Base-by-base conservation (phyloP, 1,140 invertebrate genomes). In the Tachypleus tridentatus region DNA sequence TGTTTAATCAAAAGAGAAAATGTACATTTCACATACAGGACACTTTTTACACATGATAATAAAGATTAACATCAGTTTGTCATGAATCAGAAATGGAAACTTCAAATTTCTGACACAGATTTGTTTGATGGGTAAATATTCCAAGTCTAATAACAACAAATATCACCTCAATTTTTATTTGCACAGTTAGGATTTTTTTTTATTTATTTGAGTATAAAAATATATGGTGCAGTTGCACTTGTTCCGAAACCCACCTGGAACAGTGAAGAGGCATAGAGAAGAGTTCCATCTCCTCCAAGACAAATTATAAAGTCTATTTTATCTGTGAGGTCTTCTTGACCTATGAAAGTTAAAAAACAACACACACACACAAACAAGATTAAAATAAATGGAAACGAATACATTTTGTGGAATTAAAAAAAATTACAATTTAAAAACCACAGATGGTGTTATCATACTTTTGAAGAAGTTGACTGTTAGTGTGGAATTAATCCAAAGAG, bases 261-360 rank as follows among this genome's bases (percentile, higher is more conserved):
- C 8, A 98, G 78, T 9, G 93, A 85, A 71, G 92, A 94, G 56
- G 94, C 94, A 75, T 98, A 96, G 0, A 98, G 76, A 1, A 98
- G 77, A 0, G 94, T 98, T n/a, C 94, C 94, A 77, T 98, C 94
- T 4, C 95, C 94, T 3, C 94, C 94, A 4, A 98, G 77, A 72
- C 93, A 97, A 57, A 97, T 87, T 66, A 97, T 95, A 73, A 98
- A 96, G 77, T 97, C 94, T 67, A 98, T 94, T 76, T 93, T 93
- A 75, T 96, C 92, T 4, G 92, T 82, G 62, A 84, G 73, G 69
- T 81, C 80, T 72, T 83, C 82, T 61, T 78, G 91, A 51, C 89
- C 78, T 77, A 29, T 29, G 29, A 29, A 29, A 29, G 29, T 29
- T 29, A 29, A 29, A 29, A 29, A 29, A 29, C n/a, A 29, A 29